phyloP scores from a whole-genome alignment of 2,888 invertebrate genomes.

The Agonopterix arenella region DNA sequence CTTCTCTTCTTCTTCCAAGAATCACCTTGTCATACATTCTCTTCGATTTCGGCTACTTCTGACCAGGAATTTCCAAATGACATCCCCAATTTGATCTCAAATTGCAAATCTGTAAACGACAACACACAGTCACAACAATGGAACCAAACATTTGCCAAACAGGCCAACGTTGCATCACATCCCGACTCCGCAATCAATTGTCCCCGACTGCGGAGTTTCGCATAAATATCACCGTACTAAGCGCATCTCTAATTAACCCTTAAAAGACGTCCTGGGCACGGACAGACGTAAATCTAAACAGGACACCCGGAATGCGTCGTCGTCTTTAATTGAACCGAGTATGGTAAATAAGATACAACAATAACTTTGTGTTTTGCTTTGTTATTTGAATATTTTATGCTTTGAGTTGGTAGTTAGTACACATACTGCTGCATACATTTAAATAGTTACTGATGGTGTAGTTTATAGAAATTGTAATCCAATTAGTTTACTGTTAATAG shows the following conservation, averaged over 20 bases:
- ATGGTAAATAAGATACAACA: constrained; percentile 17
- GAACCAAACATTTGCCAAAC: constrained; percentile 17
- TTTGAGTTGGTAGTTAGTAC: too few relatives aligned
- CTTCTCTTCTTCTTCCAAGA: too few relatives aligned
- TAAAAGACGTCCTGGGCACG: constrained; percentile 40
- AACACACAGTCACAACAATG: background rate
- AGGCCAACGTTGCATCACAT: constrained; percentile 24
- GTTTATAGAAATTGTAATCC: too few relatives aligned
- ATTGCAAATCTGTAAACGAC: background rate
- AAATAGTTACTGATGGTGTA: too few relatives aligned
- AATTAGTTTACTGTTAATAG: too few relatives aligned
- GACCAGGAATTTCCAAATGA: too few relatives aligned
- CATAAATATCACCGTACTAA: constrained; percentile 54
- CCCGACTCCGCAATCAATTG: constrained; percentile 44
- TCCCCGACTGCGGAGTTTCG: constrained; percentile 29
- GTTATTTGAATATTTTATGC: too few relatives aligned
- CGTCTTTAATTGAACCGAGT: constrained; percentile 48
- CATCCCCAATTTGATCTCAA: too few relatives aligned
- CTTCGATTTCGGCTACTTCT: too few relatives aligned
- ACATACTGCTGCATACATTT: too few relatives aligned
- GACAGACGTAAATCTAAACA: constrained; percentile 51
- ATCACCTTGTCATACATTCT: too few relatives aligned
- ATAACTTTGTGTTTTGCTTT: background rate
- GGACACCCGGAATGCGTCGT: constrained; percentile 37
- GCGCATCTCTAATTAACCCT: constrained; percentile 67